A percentile compares a stretch with the other conserved stretches of the same genome.
These are phyloP conservation scores for Hycleus phaleratus DNA, from an alignment of 1,140 invertebrate genomes.

Conservation along the genomic window DNA sequence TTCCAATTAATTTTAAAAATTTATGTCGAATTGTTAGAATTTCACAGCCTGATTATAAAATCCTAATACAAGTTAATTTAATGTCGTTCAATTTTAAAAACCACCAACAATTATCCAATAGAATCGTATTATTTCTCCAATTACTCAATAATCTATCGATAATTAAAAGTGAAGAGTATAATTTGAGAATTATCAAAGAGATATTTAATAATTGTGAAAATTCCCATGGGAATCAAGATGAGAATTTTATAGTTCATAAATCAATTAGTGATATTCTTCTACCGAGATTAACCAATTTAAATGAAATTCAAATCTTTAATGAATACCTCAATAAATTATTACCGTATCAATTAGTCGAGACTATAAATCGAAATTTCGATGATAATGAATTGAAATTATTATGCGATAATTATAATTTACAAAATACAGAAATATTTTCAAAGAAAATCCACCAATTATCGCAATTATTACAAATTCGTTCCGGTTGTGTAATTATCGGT, in stretches of 20 bases:
- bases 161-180: constrained; percentile 66
- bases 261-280: constrained; percentile 82
- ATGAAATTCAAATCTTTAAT: constrained; percentile 79
- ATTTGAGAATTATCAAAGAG: constrained; percentile 11
- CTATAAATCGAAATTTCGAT: too few species aligned
- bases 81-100: constrained; percentile 79
- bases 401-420: constrained; percentile 57
- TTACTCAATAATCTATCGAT: constrained; percentile 38
- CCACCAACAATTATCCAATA: constrained; percentile 68
- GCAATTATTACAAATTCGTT: constrained; percentile 72
- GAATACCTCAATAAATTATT: constrained; percentile 29
- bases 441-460: constrained; percentile 60
- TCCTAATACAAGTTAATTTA: constrained; percentile 81
- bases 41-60: constrained; percentile 86
- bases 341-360: too few species aligned
- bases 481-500: constrained; percentile 75
- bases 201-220: neutral
- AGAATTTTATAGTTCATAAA: constrained; percentile 5
- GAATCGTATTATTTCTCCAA: constrained; percentile 54
- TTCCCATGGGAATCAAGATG: constrained; percentile 39
- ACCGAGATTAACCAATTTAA: constrained; percentile 71
- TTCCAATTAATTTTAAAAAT: constrained; percentile 85
- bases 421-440: constrained; percentile 58
- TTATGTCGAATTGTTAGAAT: constrained; percentile 85
- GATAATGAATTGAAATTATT: constrained; percentile 31